Base-by-base conservation (phyloP, 2,113 vertebrate species). In the Cyprinus carpio region DNA sequence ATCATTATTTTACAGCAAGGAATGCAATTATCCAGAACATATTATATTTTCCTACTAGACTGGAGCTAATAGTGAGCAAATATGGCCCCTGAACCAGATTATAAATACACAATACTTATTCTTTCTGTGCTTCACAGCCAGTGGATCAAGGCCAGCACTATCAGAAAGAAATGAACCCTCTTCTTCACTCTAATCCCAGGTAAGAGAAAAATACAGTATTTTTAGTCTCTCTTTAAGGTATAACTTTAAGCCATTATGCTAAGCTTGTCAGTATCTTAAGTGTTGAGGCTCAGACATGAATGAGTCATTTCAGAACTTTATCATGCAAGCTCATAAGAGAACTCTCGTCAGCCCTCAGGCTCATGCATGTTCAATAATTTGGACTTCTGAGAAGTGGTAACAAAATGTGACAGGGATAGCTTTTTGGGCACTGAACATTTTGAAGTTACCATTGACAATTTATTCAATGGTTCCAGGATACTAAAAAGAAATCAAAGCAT, bases 121-220 rank as follows among this genome's bases (percentile, higher is more conserved):
- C 43, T 64, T 11, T 78, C 25, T 84, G 75, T 49, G 83, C 11
- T 77, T 78, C 75, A 16, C 90, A 99, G 97, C 96, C 96, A 8
- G 18, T 94, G 91, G 96, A 94, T 92, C 96, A 97, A 89, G 96
- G 96, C 56, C 95, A 92, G 89, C 95, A 96, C 93, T 98, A 98
- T 91, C 96, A 97, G 88, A 96, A 94, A 91, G 97, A 99, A 95
- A 98, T 98, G 96, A 97, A 95, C 88, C 95, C 95, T 7, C 94
- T 97, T 81, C 89, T 87, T 13, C 91, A 91, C 72, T 95, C 94
- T 81, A 93, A 94, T 88, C 92, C 94, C 58, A 93, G 95, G 95
- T 95, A 92, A 92, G 89, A 71, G 40, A 25, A 49, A 18, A 69
- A 49, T 37, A 43, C 8, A 9, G 6, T 49, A 25, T 65, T 74